Percentiles rank a stretch among this genome's conserved stretches.
phyloP scores from a whole-genome alignment of 2,797 vertebrate genomes.

The Vipera latastei region DNA sequence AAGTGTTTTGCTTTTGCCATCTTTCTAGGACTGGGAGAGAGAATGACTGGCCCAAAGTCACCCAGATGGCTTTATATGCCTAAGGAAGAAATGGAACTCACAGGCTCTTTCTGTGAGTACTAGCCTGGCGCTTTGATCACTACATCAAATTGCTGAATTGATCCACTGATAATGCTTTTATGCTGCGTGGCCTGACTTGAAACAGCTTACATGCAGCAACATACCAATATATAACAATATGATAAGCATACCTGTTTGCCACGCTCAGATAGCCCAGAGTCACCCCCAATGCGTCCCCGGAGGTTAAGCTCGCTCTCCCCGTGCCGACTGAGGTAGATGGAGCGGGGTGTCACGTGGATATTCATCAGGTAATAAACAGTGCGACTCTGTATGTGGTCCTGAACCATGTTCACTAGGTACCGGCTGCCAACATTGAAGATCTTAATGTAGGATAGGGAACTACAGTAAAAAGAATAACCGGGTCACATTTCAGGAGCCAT shows the following conservation, averaged over 20 bases:
- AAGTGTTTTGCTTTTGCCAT: background rate
- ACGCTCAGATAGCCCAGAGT: conserved; percentile 78
- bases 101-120: background rate
- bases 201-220: background rate
- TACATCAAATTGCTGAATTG: background rate
- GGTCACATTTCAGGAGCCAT: conserved; percentile 6
- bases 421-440: conserved; percentile 89
- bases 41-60: background rate
- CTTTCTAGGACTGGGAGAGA: background rate
- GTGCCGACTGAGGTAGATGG: conserved; percentile 89
- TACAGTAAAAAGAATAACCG: conserved; percentile 50
- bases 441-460: conserved; percentile 89
- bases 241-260: conserved; percentile 74
- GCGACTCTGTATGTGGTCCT: conserved; percentile 91
- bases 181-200: background rate
- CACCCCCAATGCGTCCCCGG: conserved; percentile 83
- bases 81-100: background rate
- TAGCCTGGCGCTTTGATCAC: background rate
- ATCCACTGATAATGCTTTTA: background rate
- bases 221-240: background rate
- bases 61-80: background rate
- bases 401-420: conserved; percentile 87
- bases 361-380: conserved; percentile 95
- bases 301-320: conserved; percentile 92
- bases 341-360: conserved; percentile 86